Evolutionary conservation across 2,888 invertebrate species (phyloP), one percentile per base, ranked within the genome.

Genomic region (Idaea biselata): DNA sequence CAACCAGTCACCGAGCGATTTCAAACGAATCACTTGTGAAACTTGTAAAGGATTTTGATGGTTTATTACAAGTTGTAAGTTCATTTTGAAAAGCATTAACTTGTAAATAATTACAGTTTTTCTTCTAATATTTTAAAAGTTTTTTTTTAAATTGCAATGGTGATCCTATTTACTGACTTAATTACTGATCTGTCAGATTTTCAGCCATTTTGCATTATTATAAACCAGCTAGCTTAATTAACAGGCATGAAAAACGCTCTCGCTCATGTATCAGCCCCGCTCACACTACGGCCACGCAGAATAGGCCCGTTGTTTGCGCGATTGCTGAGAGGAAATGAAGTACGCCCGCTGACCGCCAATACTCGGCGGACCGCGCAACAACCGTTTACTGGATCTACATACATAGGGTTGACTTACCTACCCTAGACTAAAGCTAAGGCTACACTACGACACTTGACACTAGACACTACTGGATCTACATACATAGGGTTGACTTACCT

Each of bases 311-410:
- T 88, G 84, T 89, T 87, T 88, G 83, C 82, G 79, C 77, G 82
- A 80, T 74, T 82, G 78, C 78, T 73, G 78, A 74, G 72, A 85
- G 89, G 89, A 89, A 90, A 89, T 89, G 87, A 89, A 89, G 86
- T 79, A 77, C 81, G 75, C 78, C 77, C 79, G 76, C 77, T 74
- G 75, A 73, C 78, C 82, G 73, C 79, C 79, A 73, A 77, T 78
- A 77, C 44, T 44, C 44, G 75, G 59, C 62, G 64, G 60, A 64
- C 67, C 73, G 71, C 59, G 60, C 18, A 18, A 56, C 56, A 56
- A 56, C 18, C 56, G 56, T 56, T 56, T 18, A 56, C 18, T 18
- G 55, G 25, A 67, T 67, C 60, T 69, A 64, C 18, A 57, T 54
- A 60, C 16, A 17, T 55, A n/a, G 55, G 7, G 17, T 55, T 16